Evolutionary conservation across 64 coral and sea anemone genomes (phyloP).

Genomic region (Stylophora pistillata): DNA sequence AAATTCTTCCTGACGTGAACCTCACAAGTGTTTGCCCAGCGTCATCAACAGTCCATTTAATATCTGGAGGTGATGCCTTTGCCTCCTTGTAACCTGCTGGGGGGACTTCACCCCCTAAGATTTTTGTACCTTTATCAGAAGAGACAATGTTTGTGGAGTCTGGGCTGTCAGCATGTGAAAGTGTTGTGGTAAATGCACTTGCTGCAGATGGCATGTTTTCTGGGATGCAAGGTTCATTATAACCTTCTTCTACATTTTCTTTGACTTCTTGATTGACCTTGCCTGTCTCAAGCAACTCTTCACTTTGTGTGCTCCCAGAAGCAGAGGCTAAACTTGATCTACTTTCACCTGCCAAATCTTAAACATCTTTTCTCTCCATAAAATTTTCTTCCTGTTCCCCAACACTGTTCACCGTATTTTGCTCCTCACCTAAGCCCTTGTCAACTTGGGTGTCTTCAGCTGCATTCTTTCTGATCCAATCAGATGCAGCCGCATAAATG

Average conservation of each 20-base stretch:
- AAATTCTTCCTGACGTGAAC: not conserved
- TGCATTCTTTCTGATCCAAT: conserved; percentile 42
- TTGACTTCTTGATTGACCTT: not conserved
- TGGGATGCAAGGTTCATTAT: not conserved
- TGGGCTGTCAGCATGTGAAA: not conserved
- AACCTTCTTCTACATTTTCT: not conserved
- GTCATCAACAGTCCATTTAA: conserved; percentile 9
- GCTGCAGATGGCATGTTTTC: not conserved
- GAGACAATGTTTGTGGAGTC: not conserved
- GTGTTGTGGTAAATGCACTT: not conserved
- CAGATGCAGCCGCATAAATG: conserved; percentile 83
- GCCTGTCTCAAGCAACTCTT: not conserved
- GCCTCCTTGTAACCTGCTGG: not conserved
- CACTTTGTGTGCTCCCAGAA: not conserved
- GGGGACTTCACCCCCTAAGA: not conserved
- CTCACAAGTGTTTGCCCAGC: conserved; percentile 24
- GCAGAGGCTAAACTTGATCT: not conserved
- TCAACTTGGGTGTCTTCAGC: not conserved
- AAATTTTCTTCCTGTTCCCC: not conserved
- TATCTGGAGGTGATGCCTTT: conserved; percentile 7
- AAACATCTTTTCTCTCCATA: not conserved
- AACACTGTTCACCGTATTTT: not conserved
- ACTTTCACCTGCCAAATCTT: not conserved
- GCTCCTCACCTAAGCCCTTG: not conserved
- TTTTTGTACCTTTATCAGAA: not conserved